Conservation (phyloP, 2,113 vertebrate species). For the Sebastes fasciatus region DNA sequence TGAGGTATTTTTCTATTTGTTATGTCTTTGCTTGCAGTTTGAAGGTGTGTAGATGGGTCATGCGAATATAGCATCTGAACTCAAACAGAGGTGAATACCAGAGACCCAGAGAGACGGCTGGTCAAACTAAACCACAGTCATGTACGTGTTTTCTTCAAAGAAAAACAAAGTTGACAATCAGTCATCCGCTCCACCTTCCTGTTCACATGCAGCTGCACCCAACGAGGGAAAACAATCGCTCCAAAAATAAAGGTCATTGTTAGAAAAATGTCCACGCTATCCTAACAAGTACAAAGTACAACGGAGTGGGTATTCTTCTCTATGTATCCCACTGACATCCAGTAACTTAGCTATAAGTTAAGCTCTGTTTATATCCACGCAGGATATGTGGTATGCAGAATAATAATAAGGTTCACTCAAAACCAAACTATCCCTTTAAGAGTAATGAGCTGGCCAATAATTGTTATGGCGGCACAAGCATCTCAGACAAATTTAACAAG, state of each 20-base stretch:
- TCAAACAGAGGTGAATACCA: neutral
- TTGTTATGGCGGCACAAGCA: neutral
- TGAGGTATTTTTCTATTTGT: neutral
- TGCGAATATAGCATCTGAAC: neutral
- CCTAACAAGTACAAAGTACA: neutral
- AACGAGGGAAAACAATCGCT: neutral
- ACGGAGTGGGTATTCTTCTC: neutral
- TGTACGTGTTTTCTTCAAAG: neutral
- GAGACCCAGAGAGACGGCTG: neutral
- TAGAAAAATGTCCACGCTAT: neutral
- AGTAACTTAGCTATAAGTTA: neutral
- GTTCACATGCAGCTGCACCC: neutral
- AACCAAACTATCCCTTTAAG: slow-evolving; percentile 55
- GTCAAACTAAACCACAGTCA: neutral
- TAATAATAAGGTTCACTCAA: slow-evolving; percentile 17
- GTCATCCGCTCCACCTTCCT: neutral
- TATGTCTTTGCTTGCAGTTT: neutral
- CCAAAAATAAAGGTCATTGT: neutral
- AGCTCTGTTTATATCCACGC: slow-evolving; percentile 7
- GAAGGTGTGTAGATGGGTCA: neutral
- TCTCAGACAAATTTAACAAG: slow-evolving; percentile 2
- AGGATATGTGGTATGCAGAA: neutral
- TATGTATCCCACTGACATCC: neutral
- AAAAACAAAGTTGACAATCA: neutral
- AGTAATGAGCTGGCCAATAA: slow-evolving; percentile 18